phyloP scores from a whole-genome alignment of 2,113 vertebrate genomes.

The Cardinalis cardinalis region DNA sequence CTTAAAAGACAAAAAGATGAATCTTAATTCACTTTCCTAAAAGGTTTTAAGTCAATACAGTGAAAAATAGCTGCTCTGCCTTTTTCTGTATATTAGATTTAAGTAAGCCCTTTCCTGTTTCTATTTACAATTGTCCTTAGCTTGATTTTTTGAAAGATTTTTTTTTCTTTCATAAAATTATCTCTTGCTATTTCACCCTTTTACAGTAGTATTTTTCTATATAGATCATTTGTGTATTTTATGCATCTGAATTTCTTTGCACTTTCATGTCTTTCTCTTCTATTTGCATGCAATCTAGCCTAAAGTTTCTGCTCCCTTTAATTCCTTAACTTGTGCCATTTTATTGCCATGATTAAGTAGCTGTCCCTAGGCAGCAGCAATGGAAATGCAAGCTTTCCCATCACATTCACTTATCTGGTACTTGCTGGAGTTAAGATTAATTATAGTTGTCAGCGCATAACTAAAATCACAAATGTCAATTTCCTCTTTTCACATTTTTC shows the following conservation, averaged over 20 bases:
- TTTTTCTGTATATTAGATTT: neutral
- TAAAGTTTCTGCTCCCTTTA: neutral
- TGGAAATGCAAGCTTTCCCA: slow-evolving; percentile 35
- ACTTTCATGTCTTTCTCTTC: neutral
- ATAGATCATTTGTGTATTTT: neutral
- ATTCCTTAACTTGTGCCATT: neutral
- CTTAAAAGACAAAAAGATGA: neutral
- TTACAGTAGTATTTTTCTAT: neutral
- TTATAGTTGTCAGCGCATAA: slow-evolving; percentile 59
- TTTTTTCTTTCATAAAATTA: neutral
- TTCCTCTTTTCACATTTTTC: slow-evolving; percentile 58
- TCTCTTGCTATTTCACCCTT: neutral
- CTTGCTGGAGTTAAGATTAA: slow-evolving; percentile 63
- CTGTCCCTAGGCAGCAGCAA: slow-evolving; percentile 21
- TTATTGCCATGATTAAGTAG: slow-evolving; percentile 32
- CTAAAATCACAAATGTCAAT: slow-evolving; percentile 64
- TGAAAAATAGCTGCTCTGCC: neutral
- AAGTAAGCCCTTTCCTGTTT: neutral
- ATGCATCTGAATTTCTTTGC: neutral
- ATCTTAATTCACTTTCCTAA: neutral
- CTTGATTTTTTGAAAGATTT: neutral
- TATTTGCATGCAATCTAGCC: neutral
- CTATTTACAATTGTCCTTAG: neutral
- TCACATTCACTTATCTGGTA: slow-evolving; percentile 52
- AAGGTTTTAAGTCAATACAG: neutral